Percentiles rank a stretch among this genome's conserved stretches.
Evolutionary conservation across 2,888 invertebrate genomes (phyloP).

Genomic region (Pollenia angustigena): DNA sequence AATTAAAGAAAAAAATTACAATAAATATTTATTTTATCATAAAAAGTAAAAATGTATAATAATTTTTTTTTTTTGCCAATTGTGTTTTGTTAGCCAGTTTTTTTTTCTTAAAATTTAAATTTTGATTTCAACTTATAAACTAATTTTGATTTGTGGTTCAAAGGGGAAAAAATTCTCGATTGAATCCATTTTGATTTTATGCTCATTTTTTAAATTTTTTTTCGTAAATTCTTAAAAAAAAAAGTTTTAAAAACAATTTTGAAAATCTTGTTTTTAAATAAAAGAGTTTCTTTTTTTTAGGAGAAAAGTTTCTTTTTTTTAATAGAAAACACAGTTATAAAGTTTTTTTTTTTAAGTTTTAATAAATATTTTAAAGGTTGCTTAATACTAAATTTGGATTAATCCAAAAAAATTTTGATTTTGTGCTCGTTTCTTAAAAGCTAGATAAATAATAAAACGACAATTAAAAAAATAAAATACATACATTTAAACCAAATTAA

Average conservation of each 20-base stretch:
- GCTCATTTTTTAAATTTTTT: slow-evolving; percentile 77
- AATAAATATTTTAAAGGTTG: slow-evolving; percentile 68
- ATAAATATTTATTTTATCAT: slow-evolving; percentile 25
- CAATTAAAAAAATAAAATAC: slow-evolving; percentile 11
- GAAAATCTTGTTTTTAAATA: slow-evolving; percentile 31
- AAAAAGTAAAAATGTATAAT: slow-evolving; percentile 44
- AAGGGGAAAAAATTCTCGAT: slow-evolving; percentile 75
- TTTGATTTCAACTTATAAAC: slow-evolving; percentile 66
- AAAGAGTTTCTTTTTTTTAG: neutral
- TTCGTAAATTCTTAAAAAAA: slow-evolving; percentile 9
- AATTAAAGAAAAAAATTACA: slow-evolving; percentile 60
- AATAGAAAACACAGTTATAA: slow-evolving; percentile 75
- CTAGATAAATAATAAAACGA: slow-evolving; percentile 48
- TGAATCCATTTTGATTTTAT: slow-evolving; percentile 82
- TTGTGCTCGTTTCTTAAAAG: slow-evolving; percentile 71
- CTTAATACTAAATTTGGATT: slow-evolving; percentile 73
- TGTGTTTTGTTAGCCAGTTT: slow-evolving; percentile 40
- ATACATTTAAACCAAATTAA: slow-evolving; percentile 11
- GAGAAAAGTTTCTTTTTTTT: too few species aligned
- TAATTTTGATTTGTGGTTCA: slow-evolving; percentile 80
- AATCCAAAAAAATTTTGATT: slow-evolving; percentile 72
- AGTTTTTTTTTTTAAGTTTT: slow-evolving; percentile 74
- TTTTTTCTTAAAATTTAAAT: neutral
- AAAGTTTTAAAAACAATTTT: slow-evolving; percentile 68
- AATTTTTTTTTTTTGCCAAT: slow-evolving; percentile 49